Conservation (phyloP, 2,888 invertebrate genomes). For the Acronicta leporina region DNA sequence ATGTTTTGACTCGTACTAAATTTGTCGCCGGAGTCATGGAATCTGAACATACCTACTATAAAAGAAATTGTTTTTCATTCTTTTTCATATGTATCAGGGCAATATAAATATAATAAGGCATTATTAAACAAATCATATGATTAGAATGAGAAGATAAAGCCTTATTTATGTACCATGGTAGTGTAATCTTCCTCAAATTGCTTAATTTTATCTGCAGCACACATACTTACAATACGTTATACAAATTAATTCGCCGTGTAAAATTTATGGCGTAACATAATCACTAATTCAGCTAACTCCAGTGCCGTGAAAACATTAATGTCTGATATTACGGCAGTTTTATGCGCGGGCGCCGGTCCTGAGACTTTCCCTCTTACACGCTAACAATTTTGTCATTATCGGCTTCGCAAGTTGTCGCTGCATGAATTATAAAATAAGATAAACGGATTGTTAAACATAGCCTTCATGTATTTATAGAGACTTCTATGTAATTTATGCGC, state of each 20-base stretch:
- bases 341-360: conserved; percentile 49
- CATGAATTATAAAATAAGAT: conserved; percentile 59
- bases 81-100: no score
- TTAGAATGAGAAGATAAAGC: no score
- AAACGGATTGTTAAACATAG: conserved; percentile 7
- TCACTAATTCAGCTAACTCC: conserved; percentile 26
- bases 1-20: no score
- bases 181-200: conserved; percentile 4
- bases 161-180: background rate
- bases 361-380: conserved; percentile 43
- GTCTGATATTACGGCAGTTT: conserved; percentile 47
- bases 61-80: no score
- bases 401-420: conserved; percentile 60
- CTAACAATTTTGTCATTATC: conserved; percentile 65
- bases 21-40: no score
- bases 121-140: no score
- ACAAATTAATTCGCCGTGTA: conserved; percentile 43
- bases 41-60: no score
- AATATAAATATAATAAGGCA: no score
- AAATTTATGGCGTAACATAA: conserved; percentile 42
- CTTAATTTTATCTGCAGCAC: conserved; percentile 21
- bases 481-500: conserved; percentile 20
- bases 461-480: conserved; percentile 8
- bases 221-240: conserved; percentile 5
- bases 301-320: conserved; percentile 50